These are phyloP conservation scores for Netelia inedita DNA, from an alignment of 2,888 invertebrate genomes.

Conservation along the genomic window DNA sequence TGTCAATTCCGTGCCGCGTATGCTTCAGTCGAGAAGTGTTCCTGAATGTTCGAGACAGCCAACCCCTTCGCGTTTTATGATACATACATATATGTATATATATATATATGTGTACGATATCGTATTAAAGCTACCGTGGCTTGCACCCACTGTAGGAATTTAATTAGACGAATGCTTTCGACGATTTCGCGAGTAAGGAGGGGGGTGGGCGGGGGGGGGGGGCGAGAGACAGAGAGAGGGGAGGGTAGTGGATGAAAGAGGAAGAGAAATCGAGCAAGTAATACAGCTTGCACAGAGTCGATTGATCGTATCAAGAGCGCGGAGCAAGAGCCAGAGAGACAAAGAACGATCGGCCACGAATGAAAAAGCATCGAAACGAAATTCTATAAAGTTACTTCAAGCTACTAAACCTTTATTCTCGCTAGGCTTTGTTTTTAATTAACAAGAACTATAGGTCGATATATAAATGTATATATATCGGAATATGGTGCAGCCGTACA, in stretches of 20 bases:
- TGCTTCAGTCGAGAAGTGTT: too few relatives aligned
- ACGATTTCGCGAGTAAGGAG: slow-evolving; percentile 49
- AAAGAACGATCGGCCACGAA: slow-evolving; percentile 13
- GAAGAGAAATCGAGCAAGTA: not conserved
- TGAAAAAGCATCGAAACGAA: not conserved
- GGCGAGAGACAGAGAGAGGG: not conserved
- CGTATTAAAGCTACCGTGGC: not conserved
- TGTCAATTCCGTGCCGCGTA: too few relatives aligned
- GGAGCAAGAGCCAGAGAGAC: slow-evolving; percentile 18
- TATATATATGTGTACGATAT: not conserved
- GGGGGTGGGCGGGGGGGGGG: not conserved
- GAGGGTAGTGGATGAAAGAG: too few relatives aligned
- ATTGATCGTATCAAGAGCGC: slow-evolving; percentile 26
- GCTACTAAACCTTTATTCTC: slow-evolving; percentile 6
- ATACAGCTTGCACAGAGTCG: slow-evolving; percentile 13
- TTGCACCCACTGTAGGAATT: slow-evolving; percentile 72
- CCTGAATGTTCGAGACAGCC: not conserved
- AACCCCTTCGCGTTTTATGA: not conserved
- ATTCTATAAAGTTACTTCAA: not conserved
- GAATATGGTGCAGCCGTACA: not conserved
- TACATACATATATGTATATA: not conserved
- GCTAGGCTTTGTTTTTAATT: not conserved
- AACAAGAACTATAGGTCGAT: not conserved
- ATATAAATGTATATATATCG: not conserved
- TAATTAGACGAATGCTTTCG: slow-evolving; percentile 78